A percentile compares a stretch with the other conserved stretches of the same genome.
These are phyloP conservation scores for Scaptodrosophila latifasciaeformis DNA, from an alignment of 2,888 invertebrate species.

Conservation along the genomic window DNA sequence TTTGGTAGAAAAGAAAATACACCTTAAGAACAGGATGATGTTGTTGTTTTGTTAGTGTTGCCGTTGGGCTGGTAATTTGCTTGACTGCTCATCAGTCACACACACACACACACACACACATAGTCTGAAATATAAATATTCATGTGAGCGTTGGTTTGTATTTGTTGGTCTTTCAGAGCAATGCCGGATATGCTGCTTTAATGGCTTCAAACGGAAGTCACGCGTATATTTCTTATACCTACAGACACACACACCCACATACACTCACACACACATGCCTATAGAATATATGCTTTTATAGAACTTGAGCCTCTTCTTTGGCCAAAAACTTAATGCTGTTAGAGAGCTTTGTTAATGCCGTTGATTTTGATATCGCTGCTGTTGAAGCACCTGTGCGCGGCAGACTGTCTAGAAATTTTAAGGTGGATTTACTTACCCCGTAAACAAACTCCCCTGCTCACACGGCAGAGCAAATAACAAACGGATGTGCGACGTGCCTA, in stretches of 20 bases:
- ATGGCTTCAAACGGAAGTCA: constrained; percentile 67
- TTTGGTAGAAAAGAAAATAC: neutral
- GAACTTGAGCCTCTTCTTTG: constrained; percentile 34
- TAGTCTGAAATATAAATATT: no score
- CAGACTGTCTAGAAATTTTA: neutral
- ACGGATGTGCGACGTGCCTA: constrained; percentile 52
- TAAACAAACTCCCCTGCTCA: constrained; percentile 7
- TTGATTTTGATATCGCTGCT: constrained; percentile 13
- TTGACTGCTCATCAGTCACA: constrained; percentile 30
- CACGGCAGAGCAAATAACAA: constrained; percentile 45
- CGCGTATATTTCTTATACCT: constrained; percentile 67
- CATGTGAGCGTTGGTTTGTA: constrained; percentile 15
- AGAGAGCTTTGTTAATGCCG: constrained; percentile 15
- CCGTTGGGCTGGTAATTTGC: constrained; percentile 31
- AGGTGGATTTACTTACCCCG: constrained; percentile 12
- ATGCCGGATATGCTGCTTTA: constrained; percentile 67
- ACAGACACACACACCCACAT: no score
- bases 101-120: constrained; percentile 5
- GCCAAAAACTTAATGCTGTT: constrained; percentile 51
- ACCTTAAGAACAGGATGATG: constrained; percentile 2
- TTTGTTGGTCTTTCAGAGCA: constrained; percentile 27
- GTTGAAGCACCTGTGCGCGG: constrained; percentile 18
- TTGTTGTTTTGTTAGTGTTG: neutral
- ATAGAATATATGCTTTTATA: no score
- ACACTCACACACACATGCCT: no score